Base-by-base conservation (phyloP, 1,140 invertebrate species). In the Temnothorax nylanderi region DNA sequence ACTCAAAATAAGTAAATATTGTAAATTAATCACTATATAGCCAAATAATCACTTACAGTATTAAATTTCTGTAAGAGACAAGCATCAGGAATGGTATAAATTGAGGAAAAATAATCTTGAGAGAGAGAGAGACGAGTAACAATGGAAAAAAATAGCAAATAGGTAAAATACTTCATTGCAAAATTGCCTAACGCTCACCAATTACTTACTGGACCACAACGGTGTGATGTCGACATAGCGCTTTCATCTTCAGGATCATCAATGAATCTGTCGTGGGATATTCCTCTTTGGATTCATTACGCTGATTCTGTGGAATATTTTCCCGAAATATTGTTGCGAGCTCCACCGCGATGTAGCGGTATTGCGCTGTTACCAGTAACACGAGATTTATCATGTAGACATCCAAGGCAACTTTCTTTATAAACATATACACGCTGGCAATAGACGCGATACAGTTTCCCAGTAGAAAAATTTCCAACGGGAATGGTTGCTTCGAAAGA, bases 191-290 rank as follows among this genome's bases (percentile, higher is more conserved):
- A 72, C 2, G 16, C 6, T 80, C 18, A 49, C 1, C 5, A 34
- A 81, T 44, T 72, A 72, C 80, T 82, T 72, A 82, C 80, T 74
- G 67, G 34, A 82, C 6, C 8, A 82, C 18, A 72, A 18, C 2
- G 2, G 7, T 49, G 2, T 82, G 51, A 74, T 74, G 67, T 60
- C 26, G 65, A 60, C 80, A 82, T 49, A 82, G 49, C 0, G 7
- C 16, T 37, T 26, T 58, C 41, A 82, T 47, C 11, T 74, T 41
- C n/a, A 8, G 21, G 1, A 41, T 16, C 0, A 32, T 11, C 18
- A 47, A 65, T 21, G 44, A 51, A 71, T 81, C 5, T 13, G 13
- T 3, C 58, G 3, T 4, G 44, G 16, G 54, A 10, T 21, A 71
- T 13, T 34, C 7, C 18, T 71, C 18, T 44, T n/a, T 6, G 3